A percentile compares a stretch with the other conserved stretches of the same genome.
Evolutionary conservation across 2,113 vertebrate species (phyloP).

Genomic region (Cyanoderma ruficeps): DNA sequence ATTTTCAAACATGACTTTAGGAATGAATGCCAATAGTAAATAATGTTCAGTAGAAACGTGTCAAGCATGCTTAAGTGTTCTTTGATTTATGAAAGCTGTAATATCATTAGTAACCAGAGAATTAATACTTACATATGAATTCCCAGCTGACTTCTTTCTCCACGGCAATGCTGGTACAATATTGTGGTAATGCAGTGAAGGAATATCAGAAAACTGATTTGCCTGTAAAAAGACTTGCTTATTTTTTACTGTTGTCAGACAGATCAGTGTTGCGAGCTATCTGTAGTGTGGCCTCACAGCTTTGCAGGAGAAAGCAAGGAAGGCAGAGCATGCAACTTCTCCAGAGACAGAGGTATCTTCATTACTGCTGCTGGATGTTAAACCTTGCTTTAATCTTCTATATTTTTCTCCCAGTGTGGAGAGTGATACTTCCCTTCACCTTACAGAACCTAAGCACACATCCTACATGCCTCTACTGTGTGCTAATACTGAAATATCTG

Average conservation of each 20-base stretch:
- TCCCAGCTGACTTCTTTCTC: background rate
- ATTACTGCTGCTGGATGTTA: background rate
- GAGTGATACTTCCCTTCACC: background rate
- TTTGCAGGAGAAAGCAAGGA: background rate
- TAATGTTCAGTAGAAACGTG: background rate
- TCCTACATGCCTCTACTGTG: background rate
- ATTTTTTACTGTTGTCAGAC: background rate
- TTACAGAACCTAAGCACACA: no score
- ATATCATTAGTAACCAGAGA: background rate
- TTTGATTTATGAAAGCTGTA: background rate
- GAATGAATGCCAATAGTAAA: background rate
- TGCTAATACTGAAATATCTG: background rate
- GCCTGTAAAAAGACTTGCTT: background rate
- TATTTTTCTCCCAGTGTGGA: background rate
- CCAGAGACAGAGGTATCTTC: background rate
- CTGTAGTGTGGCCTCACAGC: accelerated
- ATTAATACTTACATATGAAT: background rate
- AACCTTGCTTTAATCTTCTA: background rate
- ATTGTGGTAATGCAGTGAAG: background rate
- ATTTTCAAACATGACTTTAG: background rate
- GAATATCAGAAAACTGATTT: background rate
- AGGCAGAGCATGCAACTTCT: background rate
- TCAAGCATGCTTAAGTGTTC: background rate
- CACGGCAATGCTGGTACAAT: background rate
- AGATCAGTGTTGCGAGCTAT: background rate